A percentile compares a stretch with the other conserved stretches of the same genome.
Evolutionary conservation across 2,888 invertebrate species (phyloP).

Genomic region (Himalopsyche tibetana): DNA sequence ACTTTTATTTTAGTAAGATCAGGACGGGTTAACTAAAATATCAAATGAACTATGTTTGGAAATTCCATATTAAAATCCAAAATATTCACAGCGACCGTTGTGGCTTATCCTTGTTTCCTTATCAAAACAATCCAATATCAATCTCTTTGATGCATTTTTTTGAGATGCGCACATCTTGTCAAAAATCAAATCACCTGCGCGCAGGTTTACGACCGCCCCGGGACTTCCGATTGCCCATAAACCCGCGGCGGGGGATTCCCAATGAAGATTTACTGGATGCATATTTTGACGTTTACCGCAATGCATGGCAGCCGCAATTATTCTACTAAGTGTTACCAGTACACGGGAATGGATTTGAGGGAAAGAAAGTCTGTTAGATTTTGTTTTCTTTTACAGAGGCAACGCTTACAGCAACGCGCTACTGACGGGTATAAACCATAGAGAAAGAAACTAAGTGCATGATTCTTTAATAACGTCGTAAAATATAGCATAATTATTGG

Average conservation of each 20-base stretch:
- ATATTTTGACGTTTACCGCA: slow-evolving; percentile 62
- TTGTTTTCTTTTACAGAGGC: too few relatives aligned
- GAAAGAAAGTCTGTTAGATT: not conserved
- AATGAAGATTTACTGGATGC: slow-evolving; percentile 74
- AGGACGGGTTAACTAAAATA: too few relatives aligned
- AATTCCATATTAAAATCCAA: too few relatives aligned
- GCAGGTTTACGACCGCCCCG: slow-evolving; percentile 75
- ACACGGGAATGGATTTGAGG: slow-evolving; percentile 37
- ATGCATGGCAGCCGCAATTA: slow-evolving; percentile 44
- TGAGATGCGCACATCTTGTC: slow-evolving; percentile 8
- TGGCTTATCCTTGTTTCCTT: too few relatives aligned
- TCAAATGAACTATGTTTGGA: too few relatives aligned
- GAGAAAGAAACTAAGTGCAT: too few relatives aligned
- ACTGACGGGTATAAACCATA: too few relatives aligned
- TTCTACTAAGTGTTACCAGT: slow-evolving; percentile 60
- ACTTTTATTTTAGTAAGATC: too few relatives aligned
- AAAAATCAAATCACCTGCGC: slow-evolving; percentile 46
- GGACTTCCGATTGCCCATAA: slow-evolving; percentile 72
- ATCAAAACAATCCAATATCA: not conserved
- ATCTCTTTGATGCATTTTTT: slow-evolving; percentile 25
- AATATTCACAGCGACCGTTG: too few relatives aligned
- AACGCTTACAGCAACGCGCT: too few relatives aligned
- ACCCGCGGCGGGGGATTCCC: slow-evolving; percentile 69
- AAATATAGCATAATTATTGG: too few relatives aligned
- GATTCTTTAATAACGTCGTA: too few relatives aligned